These are phyloP conservation scores for Chrysina gloriosa DNA, from an alignment of 2,888 invertebrate species.

Conservation along the genomic window DNA sequence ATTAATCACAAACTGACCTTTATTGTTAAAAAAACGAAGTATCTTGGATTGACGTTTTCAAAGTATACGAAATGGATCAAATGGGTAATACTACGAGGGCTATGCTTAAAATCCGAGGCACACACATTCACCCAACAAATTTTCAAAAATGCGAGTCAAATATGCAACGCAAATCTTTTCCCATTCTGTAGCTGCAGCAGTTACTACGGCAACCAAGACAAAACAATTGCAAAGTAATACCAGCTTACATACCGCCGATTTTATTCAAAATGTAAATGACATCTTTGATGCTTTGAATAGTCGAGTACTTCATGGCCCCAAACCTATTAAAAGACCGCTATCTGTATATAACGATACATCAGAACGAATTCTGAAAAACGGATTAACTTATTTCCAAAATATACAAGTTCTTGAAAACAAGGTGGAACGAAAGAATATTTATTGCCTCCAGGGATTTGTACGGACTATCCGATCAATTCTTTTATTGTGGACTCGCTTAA, in stretches of 20 bases:
- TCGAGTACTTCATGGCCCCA: slow-evolving; percentile 36
- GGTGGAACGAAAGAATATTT: slow-evolving; percentile 35
- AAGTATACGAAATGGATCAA: slow-evolving; percentile 41
- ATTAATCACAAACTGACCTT: slow-evolving; percentile 21
- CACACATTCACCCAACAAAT: slow-evolving; percentile 35
- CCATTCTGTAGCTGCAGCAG: slow-evolving; percentile 42
- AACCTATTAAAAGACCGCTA: slow-evolving; percentile 38
- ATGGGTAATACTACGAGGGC: slow-evolving; percentile 37
- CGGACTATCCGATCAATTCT: too few relatives aligned
- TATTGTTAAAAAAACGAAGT: slow-evolving; percentile 36
- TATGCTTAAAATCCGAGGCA: slow-evolving; percentile 40
- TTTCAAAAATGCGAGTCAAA: slow-evolving; percentile 46
- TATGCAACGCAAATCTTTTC: slow-evolving; percentile 44
- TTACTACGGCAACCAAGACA: slow-evolving; percentile 39
- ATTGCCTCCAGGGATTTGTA: too few relatives aligned
- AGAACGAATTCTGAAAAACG: too few relatives aligned
- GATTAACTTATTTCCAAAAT: slow-evolving; percentile 39
- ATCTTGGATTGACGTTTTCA: slow-evolving; percentile 41
- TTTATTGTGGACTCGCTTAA: too few relatives aligned
- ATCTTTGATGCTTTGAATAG: slow-evolving; percentile 46
- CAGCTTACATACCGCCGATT: slow-evolving; percentile 42
- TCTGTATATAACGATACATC: slow-evolving; percentile 38
- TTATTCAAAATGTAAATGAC: slow-evolving; percentile 44
- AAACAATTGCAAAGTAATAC: slow-evolving; percentile 39
- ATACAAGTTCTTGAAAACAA: slow-evolving; percentile 30